Base-by-base conservation (phyloP, 1,140 invertebrate species). In the Asbolus verrucosus region DNA sequence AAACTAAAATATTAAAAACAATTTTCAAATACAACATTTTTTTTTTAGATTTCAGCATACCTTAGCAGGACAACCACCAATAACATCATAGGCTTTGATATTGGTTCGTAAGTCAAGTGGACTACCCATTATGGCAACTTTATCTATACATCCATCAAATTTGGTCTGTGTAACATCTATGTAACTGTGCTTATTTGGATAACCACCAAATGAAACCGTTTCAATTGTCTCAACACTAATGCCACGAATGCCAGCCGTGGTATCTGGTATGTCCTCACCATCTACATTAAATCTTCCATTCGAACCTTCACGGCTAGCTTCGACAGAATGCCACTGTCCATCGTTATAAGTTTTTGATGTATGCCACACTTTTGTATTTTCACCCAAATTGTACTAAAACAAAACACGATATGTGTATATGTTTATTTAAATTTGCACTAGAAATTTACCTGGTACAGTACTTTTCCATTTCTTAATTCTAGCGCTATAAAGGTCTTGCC, bases 61-160 rank as follows among this genome's bases (percentile, higher is more conserved):
- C 85, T 92, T 90, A 5, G 86, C 85, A 27, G 93, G 93, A 82
- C 96, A 98, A 16, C 95, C 95, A 13, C 91, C 89, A 24, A 88
- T 87, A 0, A 96, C 90, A 41, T 94, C 94, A 21, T 91, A 89
- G 0, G 92, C 88, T 76, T 93, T 89, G 1, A 90, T 83, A 72
- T 92, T 91, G 67, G 90, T 87, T 60, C 87, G 92, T 0, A 98
- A 84, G 80, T 97, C 92, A 19, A 95, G 87, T n/a, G 87, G 85
- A 4, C 85, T 85, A 0, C 88, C 86, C 6, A 89, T 87, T 43
- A 98, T 90, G 14, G 87, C 84, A 0, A 98, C 88, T 68, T 93
- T 86, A 74, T 94, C 89, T 33, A 99, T 92, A 79, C 97, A 99
- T 1, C 97, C 97, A 76, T 97, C 95, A 80, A 98, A 98, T 54